A percentile compares a stretch with the other conserved stretches of the same genome.
phyloP scores from a whole-genome alignment of 2,113 vertebrate genomes.

The Cyanoderma ruficeps region DNA sequence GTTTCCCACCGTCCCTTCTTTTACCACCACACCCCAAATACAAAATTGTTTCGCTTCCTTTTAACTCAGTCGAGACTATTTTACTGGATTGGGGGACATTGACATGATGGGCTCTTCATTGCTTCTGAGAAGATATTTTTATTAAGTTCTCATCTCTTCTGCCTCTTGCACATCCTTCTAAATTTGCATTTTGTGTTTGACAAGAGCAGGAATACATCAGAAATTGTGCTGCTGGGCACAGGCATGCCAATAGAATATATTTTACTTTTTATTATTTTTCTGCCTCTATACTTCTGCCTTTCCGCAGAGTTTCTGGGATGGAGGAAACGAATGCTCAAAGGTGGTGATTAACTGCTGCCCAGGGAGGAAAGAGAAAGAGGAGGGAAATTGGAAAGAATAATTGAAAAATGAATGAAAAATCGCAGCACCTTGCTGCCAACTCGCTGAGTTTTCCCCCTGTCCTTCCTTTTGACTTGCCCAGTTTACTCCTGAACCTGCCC shows the following conservation, averaged over 20 bases:
- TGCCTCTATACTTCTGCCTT: background rate
- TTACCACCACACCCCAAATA: background rate
- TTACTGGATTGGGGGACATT: background rate
- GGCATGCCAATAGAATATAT: background rate
- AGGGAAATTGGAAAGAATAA: background rate
- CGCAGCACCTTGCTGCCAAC: background rate
- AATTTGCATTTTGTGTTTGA: constrained; percentile 54
- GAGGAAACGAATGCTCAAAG: background rate
- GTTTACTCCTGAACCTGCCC: background rate
- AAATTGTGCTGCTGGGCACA: constrained; percentile 5
- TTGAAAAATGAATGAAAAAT: background rate
- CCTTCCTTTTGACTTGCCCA: background rate
- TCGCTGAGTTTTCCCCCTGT: background rate
- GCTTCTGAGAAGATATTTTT: constrained; percentile 25
- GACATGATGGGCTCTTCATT: background rate
- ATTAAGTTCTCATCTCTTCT: constrained; percentile 27
- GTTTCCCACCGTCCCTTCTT: background rate
- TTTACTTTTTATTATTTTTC: constrained; percentile 29
- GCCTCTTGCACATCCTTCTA: background rate
- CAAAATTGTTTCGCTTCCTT: background rate
- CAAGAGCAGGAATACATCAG: background rate
- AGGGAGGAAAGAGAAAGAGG: background rate
- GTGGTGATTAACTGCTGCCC: constrained; percentile 30
- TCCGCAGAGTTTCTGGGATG: background rate
- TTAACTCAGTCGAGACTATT: background rate